Percentiles rank a stretch among this genome's conserved stretches.
These are phyloP conservation scores for Eutrigla gurnardus DNA, from an alignment of 2,797 vertebrate genomes.

Conservation along the genomic window DNA sequence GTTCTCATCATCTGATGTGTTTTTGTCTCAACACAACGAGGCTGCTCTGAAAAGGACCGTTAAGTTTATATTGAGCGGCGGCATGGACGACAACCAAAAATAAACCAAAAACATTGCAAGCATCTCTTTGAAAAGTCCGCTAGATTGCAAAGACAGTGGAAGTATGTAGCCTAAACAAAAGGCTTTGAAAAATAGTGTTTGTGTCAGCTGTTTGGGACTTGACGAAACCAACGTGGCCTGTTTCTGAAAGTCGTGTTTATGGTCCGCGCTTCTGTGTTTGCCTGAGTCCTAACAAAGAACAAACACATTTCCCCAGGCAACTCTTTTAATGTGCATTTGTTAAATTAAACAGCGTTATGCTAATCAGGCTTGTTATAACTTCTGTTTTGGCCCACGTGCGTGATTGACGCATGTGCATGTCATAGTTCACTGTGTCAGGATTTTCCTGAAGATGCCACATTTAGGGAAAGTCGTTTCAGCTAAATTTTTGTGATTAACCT, in stretches of 20 bases:
- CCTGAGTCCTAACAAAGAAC: conserved; percentile 46
- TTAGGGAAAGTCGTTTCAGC: not conserved
- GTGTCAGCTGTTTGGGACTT: conserved; percentile 58
- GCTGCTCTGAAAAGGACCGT: conserved; percentile 16
- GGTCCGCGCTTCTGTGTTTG: conserved; percentile 50
- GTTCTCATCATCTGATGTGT: not conserved
- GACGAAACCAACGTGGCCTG: conserved; percentile 48
- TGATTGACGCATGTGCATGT: conserved; percentile 7
- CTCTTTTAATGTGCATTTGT: conserved; percentile 36
- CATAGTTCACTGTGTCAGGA: conserved; percentile 3
- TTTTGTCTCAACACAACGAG: not conserved
- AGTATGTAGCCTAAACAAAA: conserved; percentile 52
- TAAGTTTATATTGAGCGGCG: conserved; percentile 35
- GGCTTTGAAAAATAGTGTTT: conserved; percentile 49
- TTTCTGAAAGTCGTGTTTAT: conserved; percentile 64
- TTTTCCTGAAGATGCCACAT: not conserved
- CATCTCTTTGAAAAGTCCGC: conserved; percentile 40
- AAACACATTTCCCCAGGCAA: conserved; percentile 22
- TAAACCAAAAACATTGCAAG: conserved; percentile 34
- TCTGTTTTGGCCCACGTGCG: conserved; percentile 30
- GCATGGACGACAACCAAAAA: conserved; percentile 22
- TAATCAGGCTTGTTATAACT: conserved; percentile 35
- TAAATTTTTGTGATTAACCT: not conserved
- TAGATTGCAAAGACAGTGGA: conserved; percentile 26
- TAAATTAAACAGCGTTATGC: conserved; percentile 33